Percentiles rank a stretch among this genome's conserved stretches.
These are phyloP conservation scores for Heliocidaris tuberculata DNA, from an alignment of 35 echinoderm and acorn worm genomes.

Conservation along the genomic window DNA sequence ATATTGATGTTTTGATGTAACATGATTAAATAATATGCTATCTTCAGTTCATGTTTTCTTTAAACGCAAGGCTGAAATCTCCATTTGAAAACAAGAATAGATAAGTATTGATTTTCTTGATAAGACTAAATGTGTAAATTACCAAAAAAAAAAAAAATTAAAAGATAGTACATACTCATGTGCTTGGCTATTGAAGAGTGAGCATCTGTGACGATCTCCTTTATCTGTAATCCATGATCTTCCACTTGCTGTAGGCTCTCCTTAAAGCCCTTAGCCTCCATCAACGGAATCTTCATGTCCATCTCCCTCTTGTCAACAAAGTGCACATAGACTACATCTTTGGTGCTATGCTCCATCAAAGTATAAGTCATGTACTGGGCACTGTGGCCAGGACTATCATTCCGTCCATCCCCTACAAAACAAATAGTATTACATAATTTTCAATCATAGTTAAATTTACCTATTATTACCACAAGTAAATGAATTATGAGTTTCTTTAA, in stretches of 20 bases:
- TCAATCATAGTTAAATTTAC: too few relatives aligned
- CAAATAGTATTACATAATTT: too few relatives aligned
- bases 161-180: neutral
- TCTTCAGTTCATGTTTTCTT: too few relatives aligned
- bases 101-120: too few relatives aligned
- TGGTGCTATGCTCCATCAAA: neutral
- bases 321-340: constrained; percentile 4
- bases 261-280: constrained; percentile 34
- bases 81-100: too few relatives aligned
- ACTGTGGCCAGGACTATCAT: constrained; percentile 43
- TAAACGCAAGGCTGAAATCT: too few relatives aligned
- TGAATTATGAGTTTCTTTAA: too few relatives aligned
- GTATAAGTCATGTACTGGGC: constrained; percentile 44
- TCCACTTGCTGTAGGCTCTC: constrained; percentile 2
- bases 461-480: too few relatives aligned
- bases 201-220: neutral
- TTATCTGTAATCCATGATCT: neutral
- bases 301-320: constrained; percentile 40
- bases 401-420: constrained; percentile 42
- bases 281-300: neutral
- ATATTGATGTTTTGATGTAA: too few relatives aligned
- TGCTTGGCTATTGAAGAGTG: neutral
- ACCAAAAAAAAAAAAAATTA: too few relatives aligned
- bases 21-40: too few relatives aligned
- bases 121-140: too few relatives aligned